Percentiles rank a stretch among this genome's conserved stretches.
Conservation (phyloP, 2,797 vertebrate species). For the Melanotaenia trifasciata region DNA sequence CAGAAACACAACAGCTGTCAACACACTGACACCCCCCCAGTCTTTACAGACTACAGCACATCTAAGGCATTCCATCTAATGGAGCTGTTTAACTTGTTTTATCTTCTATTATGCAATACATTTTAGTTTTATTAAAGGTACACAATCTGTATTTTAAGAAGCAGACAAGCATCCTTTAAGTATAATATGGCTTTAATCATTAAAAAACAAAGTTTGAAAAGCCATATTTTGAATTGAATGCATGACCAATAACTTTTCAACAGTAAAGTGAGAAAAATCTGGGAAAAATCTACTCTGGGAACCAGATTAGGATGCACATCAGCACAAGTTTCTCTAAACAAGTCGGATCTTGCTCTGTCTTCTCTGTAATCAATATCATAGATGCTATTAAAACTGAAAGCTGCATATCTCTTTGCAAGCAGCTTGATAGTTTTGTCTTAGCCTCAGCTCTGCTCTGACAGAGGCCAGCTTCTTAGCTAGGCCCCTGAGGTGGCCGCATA, state of each 20-base stretch:
- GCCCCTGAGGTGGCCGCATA: conserved; percentile 87
- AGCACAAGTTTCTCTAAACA: background rate
- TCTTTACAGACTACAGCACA: conserved; percentile 23
- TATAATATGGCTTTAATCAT: background rate
- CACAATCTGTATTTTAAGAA: background rate
- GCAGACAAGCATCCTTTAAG: background rate
- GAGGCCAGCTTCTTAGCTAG: conserved; percentile 63
- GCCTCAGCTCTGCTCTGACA: conserved; percentile 51
- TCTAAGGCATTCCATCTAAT: conserved; percentile 43
- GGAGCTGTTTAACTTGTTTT: background rate
- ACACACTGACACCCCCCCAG: conserved; percentile 18
- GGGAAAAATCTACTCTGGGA: background rate
- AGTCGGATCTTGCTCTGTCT: conserved; percentile 5
- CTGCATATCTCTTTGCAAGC: conserved; percentile 18
- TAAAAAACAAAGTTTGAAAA: background rate
- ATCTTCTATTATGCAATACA: background rate
- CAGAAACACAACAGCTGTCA: conserved; percentile 52
- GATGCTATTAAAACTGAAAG: conserved; percentile 3
- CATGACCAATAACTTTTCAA: background rate
- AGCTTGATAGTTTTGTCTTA: conserved; percentile 33
- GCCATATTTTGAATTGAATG: background rate
- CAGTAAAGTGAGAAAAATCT: background rate
- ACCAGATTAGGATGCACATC: background rate
- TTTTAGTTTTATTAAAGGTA: background rate
- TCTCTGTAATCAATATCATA: conserved; percentile 23